Conservation (phyloP, 2,113 vertebrate species). For the Scomber scombrus region DNA sequence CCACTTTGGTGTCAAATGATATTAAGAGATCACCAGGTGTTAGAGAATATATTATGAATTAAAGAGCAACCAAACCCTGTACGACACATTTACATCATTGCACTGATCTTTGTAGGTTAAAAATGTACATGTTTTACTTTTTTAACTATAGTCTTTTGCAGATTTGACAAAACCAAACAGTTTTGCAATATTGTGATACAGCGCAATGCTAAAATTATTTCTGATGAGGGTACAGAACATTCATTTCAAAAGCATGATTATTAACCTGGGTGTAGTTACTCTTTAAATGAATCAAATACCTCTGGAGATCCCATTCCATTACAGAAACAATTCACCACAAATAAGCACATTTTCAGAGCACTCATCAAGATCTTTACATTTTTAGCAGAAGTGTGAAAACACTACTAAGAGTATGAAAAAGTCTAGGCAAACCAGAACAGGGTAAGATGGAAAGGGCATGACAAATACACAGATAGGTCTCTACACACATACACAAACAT, state of each 20-base stretch:
- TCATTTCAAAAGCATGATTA: neutral
- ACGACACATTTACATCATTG: no score
- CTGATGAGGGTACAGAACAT: neutral
- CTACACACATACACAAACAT: conserved; percentile 5
- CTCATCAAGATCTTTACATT: conserved; percentile 27
- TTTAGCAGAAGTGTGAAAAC: conserved; percentile 8
- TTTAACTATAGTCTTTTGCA: no score
- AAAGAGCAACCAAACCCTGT: neutral
- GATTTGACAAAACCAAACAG: no score
- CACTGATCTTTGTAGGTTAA: neutral
- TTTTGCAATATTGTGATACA: neutral
- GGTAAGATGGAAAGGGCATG: conserved; percentile 36
- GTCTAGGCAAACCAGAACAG: neutral
- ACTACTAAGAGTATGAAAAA: conserved; percentile 1
- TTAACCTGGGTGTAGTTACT: neutral
- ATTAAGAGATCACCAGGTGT: no score
- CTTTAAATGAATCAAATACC: neutral
- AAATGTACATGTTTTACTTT: neutral
- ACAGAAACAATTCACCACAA: conserved; percentile 34
- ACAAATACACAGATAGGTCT: neutral
- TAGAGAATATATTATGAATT: neutral
- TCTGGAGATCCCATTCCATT: neutral
- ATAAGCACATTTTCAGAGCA: conserved; percentile 19
- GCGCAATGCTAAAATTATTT: neutral
- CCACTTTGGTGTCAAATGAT: neutral